A percentile compares a stretch with the other conserved stretches of the same genome.
phyloP scores from a whole-genome alignment of 2,797 vertebrate genomes.

The Falco berigora region DNA sequence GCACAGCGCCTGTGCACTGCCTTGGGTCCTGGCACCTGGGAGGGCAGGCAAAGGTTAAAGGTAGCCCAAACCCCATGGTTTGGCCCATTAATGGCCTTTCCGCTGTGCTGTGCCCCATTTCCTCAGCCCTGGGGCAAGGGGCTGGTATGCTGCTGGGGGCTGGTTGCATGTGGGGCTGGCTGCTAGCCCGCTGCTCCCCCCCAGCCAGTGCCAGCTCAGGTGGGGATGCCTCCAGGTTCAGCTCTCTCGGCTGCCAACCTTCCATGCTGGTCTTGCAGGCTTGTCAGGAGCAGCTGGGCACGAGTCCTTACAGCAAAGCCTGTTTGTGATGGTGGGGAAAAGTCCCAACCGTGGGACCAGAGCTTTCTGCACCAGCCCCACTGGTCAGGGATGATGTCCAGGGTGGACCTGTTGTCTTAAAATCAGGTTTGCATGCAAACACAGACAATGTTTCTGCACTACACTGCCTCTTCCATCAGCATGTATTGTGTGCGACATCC shows the following conservation, averaged over 20 bases:
- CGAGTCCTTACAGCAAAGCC: neutral
- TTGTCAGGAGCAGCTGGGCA: neutral
- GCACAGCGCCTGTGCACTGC: neutral
- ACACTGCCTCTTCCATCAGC: neutral
- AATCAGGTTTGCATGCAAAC: neutral
- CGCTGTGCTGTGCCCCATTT: neutral
- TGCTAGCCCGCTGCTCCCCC: neutral
- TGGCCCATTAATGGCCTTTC: neutral
- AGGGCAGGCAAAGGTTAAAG: neutral
- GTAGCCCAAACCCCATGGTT: no score
- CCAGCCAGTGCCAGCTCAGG: neutral
- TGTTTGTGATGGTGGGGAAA: accelerated
- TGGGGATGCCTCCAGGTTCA: neutral
- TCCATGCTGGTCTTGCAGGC: neutral
- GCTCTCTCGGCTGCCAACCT: neutral
- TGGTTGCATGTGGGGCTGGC: neutral
- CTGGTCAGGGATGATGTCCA: neutral
- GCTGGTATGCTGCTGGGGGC: neutral
- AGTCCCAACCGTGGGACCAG: no score
- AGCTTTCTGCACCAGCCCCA: neutral
- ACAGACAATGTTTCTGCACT: neutral
- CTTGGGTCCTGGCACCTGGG: neutral
- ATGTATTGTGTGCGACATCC: neutral
- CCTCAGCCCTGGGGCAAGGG: neutral
- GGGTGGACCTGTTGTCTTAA: neutral